phyloP scores from a whole-genome alignment of 2,888 invertebrate genomes.

The Lithodes maja region DNA sequence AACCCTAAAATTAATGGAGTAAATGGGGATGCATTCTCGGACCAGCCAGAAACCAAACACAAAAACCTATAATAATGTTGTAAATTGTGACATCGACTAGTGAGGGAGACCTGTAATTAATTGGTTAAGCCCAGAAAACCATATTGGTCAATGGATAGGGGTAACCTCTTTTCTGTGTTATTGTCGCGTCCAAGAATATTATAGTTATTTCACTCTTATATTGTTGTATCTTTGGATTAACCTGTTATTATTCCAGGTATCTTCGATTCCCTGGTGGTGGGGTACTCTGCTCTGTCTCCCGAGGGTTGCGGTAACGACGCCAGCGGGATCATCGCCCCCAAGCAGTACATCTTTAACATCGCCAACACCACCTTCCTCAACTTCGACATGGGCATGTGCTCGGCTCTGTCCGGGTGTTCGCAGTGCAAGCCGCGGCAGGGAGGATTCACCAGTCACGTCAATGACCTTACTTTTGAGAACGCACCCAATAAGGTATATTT shows the following conservation, averaged over 20 bases:
- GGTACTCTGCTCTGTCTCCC: conserved; percentile 41
- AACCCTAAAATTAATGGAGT: no score
- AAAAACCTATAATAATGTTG: no score
- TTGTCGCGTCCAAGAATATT: no score
- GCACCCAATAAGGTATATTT: conserved; percentile 58
- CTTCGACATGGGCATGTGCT: conserved; percentile 57
- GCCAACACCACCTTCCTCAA: conserved; percentile 60
- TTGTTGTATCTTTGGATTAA: no score
- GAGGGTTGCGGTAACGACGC: conserved; percentile 23
- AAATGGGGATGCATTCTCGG: no score
- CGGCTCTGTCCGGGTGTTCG: conserved; percentile 60
- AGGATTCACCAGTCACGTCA: conserved; percentile 43
- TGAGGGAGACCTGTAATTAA: no score
- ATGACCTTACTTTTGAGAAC: conserved; percentile 50
- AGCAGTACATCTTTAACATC: conserved; percentile 54
- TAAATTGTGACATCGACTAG: no score
- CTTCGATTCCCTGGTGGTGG: conserved; percentile 49
- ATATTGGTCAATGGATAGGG: no score
- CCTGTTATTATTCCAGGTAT: conserved; percentile 29
- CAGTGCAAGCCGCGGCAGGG: conserved; percentile 62
- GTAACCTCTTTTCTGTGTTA: no score
- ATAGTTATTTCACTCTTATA: no score
- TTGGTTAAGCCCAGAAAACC: no score
- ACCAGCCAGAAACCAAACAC: no score
- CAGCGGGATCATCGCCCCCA: conserved; percentile 59